Conservation (phyloP, 2,888 invertebrate species). For the Argyresthia goedartella region DNA sequence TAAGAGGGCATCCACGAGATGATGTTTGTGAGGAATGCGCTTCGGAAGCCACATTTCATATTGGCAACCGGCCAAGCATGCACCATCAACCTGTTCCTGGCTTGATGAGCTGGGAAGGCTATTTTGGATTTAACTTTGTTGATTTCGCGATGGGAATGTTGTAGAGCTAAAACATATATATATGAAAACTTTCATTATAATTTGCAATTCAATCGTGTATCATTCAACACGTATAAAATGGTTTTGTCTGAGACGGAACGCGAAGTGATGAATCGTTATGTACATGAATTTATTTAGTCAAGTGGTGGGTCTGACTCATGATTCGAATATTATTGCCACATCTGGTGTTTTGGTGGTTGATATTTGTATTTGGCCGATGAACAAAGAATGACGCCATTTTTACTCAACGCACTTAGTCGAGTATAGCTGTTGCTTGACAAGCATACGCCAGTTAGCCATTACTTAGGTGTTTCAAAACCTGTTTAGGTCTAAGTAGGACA, state of each 20-base stretch:
- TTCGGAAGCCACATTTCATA: constrained; percentile 45
- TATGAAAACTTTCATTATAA: too few relatives aligned
- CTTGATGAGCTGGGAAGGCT: background rate
- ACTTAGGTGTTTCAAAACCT: too few relatives aligned
- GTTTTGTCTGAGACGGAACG: background rate
- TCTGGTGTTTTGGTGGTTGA: constrained; percentile 51
- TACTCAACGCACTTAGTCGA: constrained; percentile 6
- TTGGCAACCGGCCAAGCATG: constrained; percentile 43
- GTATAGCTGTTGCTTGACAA: too few relatives aligned
- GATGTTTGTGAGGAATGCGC: constrained; percentile 33
- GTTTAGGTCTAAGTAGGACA: too few relatives aligned
- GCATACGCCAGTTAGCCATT: too few relatives aligned
- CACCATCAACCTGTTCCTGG: constrained; percentile 1
- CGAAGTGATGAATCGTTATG: constrained; percentile 9
- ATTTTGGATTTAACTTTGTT: background rate
- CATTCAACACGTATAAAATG: too few relatives aligned
- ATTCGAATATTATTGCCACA: constrained; percentile 53
- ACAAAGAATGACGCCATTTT: constrained; percentile 59
- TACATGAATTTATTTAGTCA: constrained; percentile 63
- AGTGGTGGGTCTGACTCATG: constrained; percentile 54
- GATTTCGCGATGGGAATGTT: background rate
- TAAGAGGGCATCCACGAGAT: background rate
- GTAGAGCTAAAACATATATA: background rate
- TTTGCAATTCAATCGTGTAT: too few relatives aligned
- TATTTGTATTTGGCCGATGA: constrained; percentile 36